Evolutionary conservation across 2,113 vertebrate genomes (phyloP).

Genomic region (Aix galericulata): DNA sequence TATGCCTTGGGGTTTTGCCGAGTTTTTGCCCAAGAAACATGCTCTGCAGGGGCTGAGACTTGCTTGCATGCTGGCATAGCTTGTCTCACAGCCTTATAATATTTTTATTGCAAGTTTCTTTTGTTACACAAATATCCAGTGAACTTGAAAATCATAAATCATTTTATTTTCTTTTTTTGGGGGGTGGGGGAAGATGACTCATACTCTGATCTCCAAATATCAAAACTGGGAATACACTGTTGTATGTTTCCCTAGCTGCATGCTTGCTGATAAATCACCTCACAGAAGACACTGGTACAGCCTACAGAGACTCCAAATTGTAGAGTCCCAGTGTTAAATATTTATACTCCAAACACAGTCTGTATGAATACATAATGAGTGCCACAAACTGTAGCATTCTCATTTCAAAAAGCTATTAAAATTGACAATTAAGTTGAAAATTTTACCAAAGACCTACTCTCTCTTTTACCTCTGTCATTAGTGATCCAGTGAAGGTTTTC

Average conservation of each 20-base stretch:
- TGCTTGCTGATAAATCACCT: background rate
- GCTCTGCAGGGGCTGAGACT: background rate
- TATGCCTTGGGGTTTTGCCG: background rate
- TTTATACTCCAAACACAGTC: slow-evolving; percentile 19
- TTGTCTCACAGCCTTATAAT: background rate
- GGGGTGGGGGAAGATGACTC: background rate
- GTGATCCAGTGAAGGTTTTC: background rate
- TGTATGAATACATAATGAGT: background rate
- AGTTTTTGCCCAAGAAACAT: fast-evolving
- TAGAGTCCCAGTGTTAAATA: background rate
- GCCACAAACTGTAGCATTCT: background rate
- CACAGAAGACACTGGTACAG: background rate
- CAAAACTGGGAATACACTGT: background rate
- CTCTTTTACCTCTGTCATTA: background rate
- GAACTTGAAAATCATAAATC: background rate
- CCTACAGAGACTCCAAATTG: background rate
- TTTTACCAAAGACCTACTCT: background rate
- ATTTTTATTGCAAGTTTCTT: background rate
- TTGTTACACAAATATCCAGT: background rate
- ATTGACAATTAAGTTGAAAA: background rate
- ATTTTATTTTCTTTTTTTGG: background rate
- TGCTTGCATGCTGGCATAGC: background rate
- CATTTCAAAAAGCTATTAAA: slow-evolving; percentile 21
- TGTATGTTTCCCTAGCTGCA: fast-evolving
- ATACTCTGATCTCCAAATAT: background rate